These are phyloP conservation scores for Rhingia rostrata DNA, from an alignment of 2,888 invertebrate species.

Conservation along the genomic window DNA sequence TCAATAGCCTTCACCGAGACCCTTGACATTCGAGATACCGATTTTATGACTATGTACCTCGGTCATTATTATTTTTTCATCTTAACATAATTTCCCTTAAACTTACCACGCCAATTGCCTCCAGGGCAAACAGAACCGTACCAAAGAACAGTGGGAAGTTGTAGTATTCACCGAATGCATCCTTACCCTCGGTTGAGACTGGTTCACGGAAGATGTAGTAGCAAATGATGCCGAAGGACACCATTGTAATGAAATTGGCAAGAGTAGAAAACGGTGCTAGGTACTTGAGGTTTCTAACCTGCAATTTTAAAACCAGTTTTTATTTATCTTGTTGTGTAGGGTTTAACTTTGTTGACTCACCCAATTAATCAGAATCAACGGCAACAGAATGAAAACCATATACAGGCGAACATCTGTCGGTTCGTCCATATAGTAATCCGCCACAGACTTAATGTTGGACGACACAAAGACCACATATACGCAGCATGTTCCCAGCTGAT, in stretches of 20 bases:
- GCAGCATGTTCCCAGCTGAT: conserved; percentile 97
- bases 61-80: too few relatives aligned
- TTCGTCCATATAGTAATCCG: conserved; percentile 84
- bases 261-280: conserved; percentile 95
- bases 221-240: conserved; percentile 92
- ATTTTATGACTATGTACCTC: too few relatives aligned
- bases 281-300: conserved; percentile 89
- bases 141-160: conserved; percentile 97
- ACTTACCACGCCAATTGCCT: conserved; percentile 95
- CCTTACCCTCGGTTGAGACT: conserved; percentile 86
- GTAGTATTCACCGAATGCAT: conserved; percentile 86
- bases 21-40: too few relatives aligned
- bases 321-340: background rate
- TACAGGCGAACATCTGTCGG: conserved; percentile 85
- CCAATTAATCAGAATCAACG: conserved; percentile 91
- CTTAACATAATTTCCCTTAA: too few relatives aligned
- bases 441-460: conserved; percentile 90
- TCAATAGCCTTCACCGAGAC: too few relatives aligned
- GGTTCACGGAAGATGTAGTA: conserved; percentile 92
- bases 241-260: conserved; percentile 92
- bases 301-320: background rate
- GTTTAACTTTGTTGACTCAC: conserved; percentile 83
- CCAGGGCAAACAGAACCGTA: conserved; percentile 96
- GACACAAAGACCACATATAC: conserved; percentile 98
- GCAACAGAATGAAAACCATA: conserved; percentile 89